These are phyloP conservation scores for Muntiacus muntjak DNA, from an alignment of 2,113 vertebrate genomes.

Conservation along the genomic window DNA sequence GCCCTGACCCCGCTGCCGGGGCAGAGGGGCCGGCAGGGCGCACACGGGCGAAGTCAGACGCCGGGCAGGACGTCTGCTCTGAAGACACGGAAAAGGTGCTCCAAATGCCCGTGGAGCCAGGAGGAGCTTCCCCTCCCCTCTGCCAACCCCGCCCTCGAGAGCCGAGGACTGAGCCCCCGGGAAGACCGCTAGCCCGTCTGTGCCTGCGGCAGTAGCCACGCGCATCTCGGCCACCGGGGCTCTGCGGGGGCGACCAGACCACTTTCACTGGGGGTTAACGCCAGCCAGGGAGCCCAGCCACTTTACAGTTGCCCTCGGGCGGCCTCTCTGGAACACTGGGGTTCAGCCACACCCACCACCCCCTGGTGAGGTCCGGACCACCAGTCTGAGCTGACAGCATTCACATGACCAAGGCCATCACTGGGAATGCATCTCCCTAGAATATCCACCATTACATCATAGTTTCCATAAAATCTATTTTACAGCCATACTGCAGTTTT, in stretches of 20 bases:
- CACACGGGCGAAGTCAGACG: rapidly evolving
- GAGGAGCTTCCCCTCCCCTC: background rate
- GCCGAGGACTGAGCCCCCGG: rapidly evolving
- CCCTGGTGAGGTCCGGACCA: rapidly evolving
- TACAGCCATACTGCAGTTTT: background rate
- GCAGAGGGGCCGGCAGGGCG: rapidly evolving
- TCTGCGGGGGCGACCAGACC: background rate
- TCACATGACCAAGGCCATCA: background rate
- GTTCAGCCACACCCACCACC: background rate
- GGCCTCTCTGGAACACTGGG: no score
- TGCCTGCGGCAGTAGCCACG: rapidly evolving
- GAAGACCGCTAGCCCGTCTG: rapidly evolving
- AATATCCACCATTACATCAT: rapidly evolving
- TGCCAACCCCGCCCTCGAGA: background rate
- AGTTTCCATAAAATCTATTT: background rate
- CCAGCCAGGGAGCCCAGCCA: background rate
- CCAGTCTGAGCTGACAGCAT: rapidly evolving
- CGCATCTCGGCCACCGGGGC: rapidly evolving
- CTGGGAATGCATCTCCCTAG: rapidly evolving
- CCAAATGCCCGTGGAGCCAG: rapidly evolving
- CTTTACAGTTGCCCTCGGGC: rapidly evolving
- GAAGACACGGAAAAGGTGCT: background rate
- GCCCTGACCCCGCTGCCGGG: rapidly evolving
- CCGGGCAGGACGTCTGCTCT: rapidly evolving
- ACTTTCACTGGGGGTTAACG: background rate